Evolutionary conservation across 2,888 invertebrate species (phyloP), one percentile per base, ranked within the genome.

Genomic region (Cataglyphis livida): DNA sequence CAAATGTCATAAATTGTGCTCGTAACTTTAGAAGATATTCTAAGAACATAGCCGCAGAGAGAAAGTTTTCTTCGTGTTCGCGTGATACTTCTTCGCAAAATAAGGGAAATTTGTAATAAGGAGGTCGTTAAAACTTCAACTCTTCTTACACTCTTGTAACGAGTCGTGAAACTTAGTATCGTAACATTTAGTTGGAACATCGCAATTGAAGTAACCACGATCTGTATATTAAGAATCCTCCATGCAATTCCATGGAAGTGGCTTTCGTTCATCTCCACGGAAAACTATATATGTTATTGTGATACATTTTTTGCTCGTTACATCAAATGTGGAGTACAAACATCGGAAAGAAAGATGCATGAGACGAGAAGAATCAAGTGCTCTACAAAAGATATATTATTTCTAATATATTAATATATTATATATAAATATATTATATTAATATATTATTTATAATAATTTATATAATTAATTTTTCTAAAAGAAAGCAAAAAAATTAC

Each of bases 81-180:
- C 51, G 35, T 35, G 81, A 81, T 74, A 74, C 75, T 81, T 74
- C 75, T 62, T 7, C n/a, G 51, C 51, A 61, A 68, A 66, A 79
- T 82, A 79, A 82, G 68, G 78, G 44, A 83, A 83, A 71, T 79
- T 83, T 79, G 78, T 79, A 68, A 78, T 59, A 61, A 59, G 41
- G 18, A 54, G 57, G 32, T 71, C 65, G 59, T 74, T 68, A 48
- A 84, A 84, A 82, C 68, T 82, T 68, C 48, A 44, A 82, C 66
- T 79, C 84, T 86, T 87, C 84, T 79, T 79, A 81, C 65, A 64
- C 64, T 64, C 78, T 64, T 81, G 74, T 75, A 83, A 78, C 79
- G 62, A 83, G 38, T 78, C 62, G 32, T 76, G 48, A 79, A 79
- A 79, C 71, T 79, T 59, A 59, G 57, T 71, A 79, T 79, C 59